phyloP scores from a whole-genome alignment of 92 coral and sea anemone species.

The Paramuricea clavata region DNA sequence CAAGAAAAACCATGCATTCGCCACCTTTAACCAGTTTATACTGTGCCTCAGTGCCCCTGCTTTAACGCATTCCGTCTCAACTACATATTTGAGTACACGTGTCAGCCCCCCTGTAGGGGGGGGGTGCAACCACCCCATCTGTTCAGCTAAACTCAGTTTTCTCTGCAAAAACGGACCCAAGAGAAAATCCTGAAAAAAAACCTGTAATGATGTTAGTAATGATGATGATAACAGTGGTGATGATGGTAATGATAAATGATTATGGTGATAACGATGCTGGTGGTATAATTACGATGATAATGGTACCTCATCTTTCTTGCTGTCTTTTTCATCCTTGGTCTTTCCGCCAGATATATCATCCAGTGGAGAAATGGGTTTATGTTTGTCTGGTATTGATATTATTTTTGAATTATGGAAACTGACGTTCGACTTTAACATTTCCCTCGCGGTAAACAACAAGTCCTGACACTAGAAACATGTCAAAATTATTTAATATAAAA shows the following conservation, averaged over 20 bases:
- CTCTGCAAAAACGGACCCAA: too few species aligned
- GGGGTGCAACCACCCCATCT: too few species aligned
- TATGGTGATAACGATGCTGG: not conserved
- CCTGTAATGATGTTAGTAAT: not conserved
- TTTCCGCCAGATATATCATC: not conserved
- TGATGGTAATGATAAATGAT: too few species aligned
- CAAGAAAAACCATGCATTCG: too few species aligned
- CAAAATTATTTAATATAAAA: not conserved
- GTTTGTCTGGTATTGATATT: conserved; percentile 47
- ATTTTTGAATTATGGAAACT: conserved; percentile 72
- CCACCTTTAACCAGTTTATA: too few species aligned
- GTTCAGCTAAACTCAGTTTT: too few species aligned
- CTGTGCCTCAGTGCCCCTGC: too few species aligned
- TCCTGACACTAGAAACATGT: conserved; percentile 82
- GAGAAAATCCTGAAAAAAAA: too few species aligned
- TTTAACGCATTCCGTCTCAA: too few species aligned
- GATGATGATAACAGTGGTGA: not conserved
- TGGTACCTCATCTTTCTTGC: conserved; percentile 3
- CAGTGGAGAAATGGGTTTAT: not conserved
- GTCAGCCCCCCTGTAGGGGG: too few species aligned
- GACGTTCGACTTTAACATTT: conserved; percentile 91
- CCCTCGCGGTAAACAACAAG: conserved; percentile 90
- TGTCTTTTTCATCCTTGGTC: not conserved
- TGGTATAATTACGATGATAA: not conserved
- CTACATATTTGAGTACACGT: too few species aligned